Conservation (phyloP, 2,888 invertebrate species). For the Trichopria drosophilae region DNA sequence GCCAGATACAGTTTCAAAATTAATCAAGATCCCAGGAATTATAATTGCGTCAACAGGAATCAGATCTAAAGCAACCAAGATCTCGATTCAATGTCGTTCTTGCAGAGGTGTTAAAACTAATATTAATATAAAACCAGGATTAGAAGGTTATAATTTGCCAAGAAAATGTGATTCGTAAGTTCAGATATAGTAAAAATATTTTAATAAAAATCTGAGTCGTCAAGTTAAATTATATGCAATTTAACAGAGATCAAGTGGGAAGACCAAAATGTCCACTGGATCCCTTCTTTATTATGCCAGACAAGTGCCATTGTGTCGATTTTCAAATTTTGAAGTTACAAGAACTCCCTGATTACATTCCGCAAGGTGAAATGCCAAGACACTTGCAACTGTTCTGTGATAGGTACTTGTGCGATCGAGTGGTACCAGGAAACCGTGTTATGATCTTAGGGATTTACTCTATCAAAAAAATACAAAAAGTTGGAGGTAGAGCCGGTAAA, state of each 20-base stretch:
- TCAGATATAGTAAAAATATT: neutral
- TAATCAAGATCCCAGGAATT: slow-evolving; percentile 96
- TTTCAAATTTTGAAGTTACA: slow-evolving; percentile 97
- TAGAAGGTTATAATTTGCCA: slow-evolving; percentile 95
- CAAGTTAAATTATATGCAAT: slow-evolving; percentile 7
- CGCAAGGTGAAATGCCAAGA: slow-evolving; percentile 97
- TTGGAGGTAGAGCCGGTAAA: slow-evolving; percentile 67
- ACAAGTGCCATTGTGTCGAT: slow-evolving; percentile 96
- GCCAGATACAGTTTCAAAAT: slow-evolving; percentile 89
- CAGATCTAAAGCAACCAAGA: slow-evolving; percentile 91
- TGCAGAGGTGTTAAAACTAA: slow-evolving; percentile 90
- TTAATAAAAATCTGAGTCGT: slow-evolving; percentile 2
- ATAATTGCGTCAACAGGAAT: slow-evolving; percentile 92
- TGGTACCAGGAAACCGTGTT: slow-evolving; percentile 95
- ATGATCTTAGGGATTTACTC: slow-evolving; percentile 93
- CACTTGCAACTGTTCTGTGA: slow-evolving; percentile 95
- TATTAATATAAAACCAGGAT: slow-evolving; percentile 87
- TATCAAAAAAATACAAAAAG: slow-evolving; percentile 82
- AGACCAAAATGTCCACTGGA: slow-evolving; percentile 92
- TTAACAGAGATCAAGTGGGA: slow-evolving; percentile 83
- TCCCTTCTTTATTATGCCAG: slow-evolving; percentile 97
- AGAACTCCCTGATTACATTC: slow-evolving; percentile 91
- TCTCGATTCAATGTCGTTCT: slow-evolving; percentile 93
- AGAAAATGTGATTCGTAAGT: slow-evolving; percentile 90
- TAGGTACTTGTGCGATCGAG: slow-evolving; percentile 88